Evolutionary conservation across 2,797 vertebrate species (phyloP), one percentile per base, ranked within the genome.

Genomic region (Hephaestus fuliginosus): DNA sequence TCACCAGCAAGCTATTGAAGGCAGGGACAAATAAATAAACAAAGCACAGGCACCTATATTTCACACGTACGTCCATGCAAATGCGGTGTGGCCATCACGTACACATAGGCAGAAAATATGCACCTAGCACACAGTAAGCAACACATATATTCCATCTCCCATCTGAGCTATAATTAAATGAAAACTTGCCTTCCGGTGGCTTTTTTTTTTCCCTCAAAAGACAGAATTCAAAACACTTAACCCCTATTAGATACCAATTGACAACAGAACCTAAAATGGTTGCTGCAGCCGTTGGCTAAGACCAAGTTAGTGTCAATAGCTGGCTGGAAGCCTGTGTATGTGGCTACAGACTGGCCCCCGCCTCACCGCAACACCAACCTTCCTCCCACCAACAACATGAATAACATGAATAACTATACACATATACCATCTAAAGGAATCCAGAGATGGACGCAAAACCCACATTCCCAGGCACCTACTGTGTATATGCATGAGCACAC

Each of bases 201-300:
- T 78, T 85, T 86, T 82, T 77, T 80, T 58, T 44, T 3, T 7
- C 28, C 49, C 82, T 83, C 82, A 74, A 85, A 91, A 90, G 86
- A 89, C 74, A 88, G 78, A 91, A 89, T 90, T 93, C 83, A 88
- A 93, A 93, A 89, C 90, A 92, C 92, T 93, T 94, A 92, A 93
- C 90, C 90, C 88, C 89, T 90, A 91, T 93, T 95, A 92, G 92
- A 92, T 87, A 88, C 74, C 90, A 89, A 89, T 89, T 92, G 88
- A 90, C 91, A 87, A 89, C 68, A 14, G 53, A 85, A 85, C 64
- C 82, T 87, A 87, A 85, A 88, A 91, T 89, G 82, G 71, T 83
- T 86, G 63, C 80, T 72, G 85, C 82, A 86, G 87, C 91, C 87
- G 58, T 89, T 86, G 86, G 84, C 90, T 85, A 84, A 76, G 80